These are phyloP conservation scores for Drosophila lutescens DNA, from an alignment of 2,888 invertebrate species.

Conservation along the genomic window DNA sequence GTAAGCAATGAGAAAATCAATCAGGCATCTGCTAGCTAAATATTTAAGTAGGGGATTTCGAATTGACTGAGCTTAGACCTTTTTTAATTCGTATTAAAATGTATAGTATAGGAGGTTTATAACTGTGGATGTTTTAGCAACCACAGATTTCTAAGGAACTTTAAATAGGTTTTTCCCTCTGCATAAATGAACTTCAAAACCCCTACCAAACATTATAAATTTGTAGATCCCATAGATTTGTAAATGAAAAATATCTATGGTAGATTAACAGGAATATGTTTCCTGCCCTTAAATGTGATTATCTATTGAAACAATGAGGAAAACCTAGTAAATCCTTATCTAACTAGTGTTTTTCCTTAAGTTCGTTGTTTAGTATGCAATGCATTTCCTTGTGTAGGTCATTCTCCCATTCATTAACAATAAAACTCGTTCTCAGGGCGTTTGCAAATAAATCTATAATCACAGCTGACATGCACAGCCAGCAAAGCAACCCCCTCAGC, in stretches of 20 bases:
- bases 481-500: conserved; percentile 9
- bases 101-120: too few relatives aligned
- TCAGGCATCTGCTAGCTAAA: conserved; percentile 3
- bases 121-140: too few relatives aligned
- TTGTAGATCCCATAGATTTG: too few relatives aligned
- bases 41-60: neutral
- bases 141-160: too few relatives aligned
- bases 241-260: too few relatives aligned
- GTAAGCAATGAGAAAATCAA: conserved; percentile 38
- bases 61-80: neutral
- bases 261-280: neutral
- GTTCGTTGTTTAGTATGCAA: neutral
- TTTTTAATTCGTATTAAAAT: too few relatives aligned
- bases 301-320: neutral
- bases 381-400: conserved; percentile 31
- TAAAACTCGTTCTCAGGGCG: conserved; percentile 20
- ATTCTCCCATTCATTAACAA: conserved; percentile 3
- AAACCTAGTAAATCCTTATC: neutral
- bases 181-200: too few relatives aligned
- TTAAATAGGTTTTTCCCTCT: too few relatives aligned
- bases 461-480: conserved; percentile 31
- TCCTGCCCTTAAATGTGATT: neutral
- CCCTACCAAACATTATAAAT: too few relatives aligned
- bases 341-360: neutral
- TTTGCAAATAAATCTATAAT: conserved; percentile 28